Percentiles rank a stretch among this genome's conserved stretches.
These are phyloP conservation scores for Pangasianodon hypophthalmus DNA, from an alignment of 2,113 vertebrate genomes.

Conservation along the genomic window DNA sequence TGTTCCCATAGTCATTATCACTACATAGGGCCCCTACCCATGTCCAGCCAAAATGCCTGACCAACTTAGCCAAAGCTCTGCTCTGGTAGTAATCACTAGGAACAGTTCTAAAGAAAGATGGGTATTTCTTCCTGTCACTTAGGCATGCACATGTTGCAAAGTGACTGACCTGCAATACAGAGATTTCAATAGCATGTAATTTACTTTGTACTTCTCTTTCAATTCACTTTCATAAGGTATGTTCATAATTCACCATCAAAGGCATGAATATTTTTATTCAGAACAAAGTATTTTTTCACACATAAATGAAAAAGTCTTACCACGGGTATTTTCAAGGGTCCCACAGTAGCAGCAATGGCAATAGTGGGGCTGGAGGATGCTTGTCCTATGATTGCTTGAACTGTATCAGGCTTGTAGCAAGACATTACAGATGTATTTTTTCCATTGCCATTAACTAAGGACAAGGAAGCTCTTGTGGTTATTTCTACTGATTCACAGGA, in stretches of 20 bases:
- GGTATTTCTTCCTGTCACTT: constrained; percentile 32
- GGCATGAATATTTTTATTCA: too few species aligned
- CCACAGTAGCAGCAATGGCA: constrained; percentile 39
- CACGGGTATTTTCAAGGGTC: constrained; percentile 72
- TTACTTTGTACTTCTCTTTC: background rate
- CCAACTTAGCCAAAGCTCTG: constrained; percentile 30
- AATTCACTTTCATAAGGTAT: background rate
- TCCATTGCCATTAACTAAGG: constrained; percentile 53
- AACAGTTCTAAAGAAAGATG: constrained; percentile 43
- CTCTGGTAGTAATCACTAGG: constrained; percentile 44
- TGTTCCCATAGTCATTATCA: constrained; percentile 45
- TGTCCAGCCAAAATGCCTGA: constrained; percentile 44
- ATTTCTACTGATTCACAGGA: constrained; percentile 57
- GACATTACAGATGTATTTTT: constrained; percentile 1
- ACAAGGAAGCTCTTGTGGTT: constrained; percentile 56
- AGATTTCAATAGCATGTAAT: background rate
- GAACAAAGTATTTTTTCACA: background rate
- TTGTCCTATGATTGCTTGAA: constrained; percentile 75
- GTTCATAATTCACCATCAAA: background rate
- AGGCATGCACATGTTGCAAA: constrained; percentile 40
- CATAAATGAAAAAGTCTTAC: constrained; percentile 54
- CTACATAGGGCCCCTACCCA: constrained; percentile 41
- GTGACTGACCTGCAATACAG: constrained; percentile 11
- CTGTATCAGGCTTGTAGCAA: constrained; percentile 51
- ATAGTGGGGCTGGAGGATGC: constrained; percentile 76